A percentile compares a stretch with the other conserved stretches of the same genome.
These are phyloP conservation scores for Monomorium pharaonis DNA, from an alignment of 1,140 invertebrate species.

Conservation along the genomic window DNA sequence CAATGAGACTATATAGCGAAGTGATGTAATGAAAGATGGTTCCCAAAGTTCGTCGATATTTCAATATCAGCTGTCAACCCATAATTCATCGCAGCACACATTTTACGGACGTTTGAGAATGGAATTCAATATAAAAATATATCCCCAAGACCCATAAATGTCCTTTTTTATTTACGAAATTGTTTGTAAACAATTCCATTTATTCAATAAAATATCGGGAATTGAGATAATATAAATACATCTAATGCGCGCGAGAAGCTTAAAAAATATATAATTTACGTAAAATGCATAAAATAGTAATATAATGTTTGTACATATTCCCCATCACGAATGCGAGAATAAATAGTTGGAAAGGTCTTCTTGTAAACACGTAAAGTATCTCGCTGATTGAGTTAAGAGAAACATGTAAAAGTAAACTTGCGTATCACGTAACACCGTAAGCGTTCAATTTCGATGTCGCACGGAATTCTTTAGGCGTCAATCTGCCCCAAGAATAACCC, in stretches of 20 bases:
- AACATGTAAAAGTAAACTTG: not conserved
- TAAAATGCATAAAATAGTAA: too few species aligned
- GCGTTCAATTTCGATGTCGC: not conserved
- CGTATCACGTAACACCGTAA: not conserved
- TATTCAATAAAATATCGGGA: not conserved
- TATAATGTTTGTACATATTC: too few species aligned
- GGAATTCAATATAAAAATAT: not conserved
- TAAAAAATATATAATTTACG: not conserved
- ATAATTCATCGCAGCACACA: not conserved
- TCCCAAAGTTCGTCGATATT: conserved; percentile 2
- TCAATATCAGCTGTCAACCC: not conserved
- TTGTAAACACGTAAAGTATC: not conserved
- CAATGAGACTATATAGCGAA: conserved; percentile 24
- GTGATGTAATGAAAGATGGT: conserved; percentile 18
- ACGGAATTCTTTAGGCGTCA: not conserved
- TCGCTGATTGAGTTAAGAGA: not conserved
- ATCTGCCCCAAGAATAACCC: conserved; percentile 7
- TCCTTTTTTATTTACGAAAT: not conserved
- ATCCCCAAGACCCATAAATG: not conserved
- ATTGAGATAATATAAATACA: not conserved
- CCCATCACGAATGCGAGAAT: too few species aligned
- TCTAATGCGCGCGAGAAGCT: too few species aligned
- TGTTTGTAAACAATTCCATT: not conserved
- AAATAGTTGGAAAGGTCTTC: not conserved
- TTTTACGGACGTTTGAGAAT: not conserved